A percentile compares a stretch with the other conserved stretches of the same genome.
phyloP scores from a whole-genome alignment of 2,888 invertebrate species.

The Drosophila picticornis region DNA sequence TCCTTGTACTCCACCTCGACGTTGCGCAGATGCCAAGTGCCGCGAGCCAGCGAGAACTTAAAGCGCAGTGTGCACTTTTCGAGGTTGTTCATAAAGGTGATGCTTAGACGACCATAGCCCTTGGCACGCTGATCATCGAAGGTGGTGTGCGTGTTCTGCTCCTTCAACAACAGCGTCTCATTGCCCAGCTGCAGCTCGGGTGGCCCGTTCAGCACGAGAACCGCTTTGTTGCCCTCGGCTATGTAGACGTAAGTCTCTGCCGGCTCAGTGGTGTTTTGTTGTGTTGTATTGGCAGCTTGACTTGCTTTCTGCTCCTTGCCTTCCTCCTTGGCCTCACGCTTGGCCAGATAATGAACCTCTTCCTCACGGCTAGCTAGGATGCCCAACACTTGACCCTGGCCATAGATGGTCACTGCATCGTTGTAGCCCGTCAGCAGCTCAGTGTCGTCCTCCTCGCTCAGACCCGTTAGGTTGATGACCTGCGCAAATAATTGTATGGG shows the following conservation, averaged over 20 bases:
- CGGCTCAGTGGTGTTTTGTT: constrained; percentile 76
- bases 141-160: constrained; percentile 79
- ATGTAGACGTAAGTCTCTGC: constrained; percentile 86
- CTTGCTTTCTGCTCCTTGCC: constrained; percentile 55
- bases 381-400: constrained; percentile 87
- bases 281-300: constrained; percentile 77
- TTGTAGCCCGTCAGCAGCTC: constrained; percentile 87
- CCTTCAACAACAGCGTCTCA: constrained; percentile 66
- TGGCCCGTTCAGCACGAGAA: constrained; percentile 87
- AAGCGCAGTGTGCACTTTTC: constrained; percentile 87
- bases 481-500: constrained; percentile 62
- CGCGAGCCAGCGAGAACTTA: constrained; percentile 86
- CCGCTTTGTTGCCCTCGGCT: constrained; percentile 86
- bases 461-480: constrained; percentile 86
- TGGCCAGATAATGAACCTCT: constrained; percentile 81
- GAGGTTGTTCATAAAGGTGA: constrained; percentile 76
- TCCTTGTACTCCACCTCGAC: constrained; percentile 87
- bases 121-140: constrained; percentile 80
- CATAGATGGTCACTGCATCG: constrained; percentile 87
- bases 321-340: constrained; percentile 80
- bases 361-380: constrained; percentile 86
- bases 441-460: constrained; percentile 87
- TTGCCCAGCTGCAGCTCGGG: constrained; percentile 85
- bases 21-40: constrained; percentile 87
- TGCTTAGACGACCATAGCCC: constrained; percentile 79